Base-by-base conservation (phyloP, 2,113 vertebrate species). In the Synchiropus splendidus region DNA sequence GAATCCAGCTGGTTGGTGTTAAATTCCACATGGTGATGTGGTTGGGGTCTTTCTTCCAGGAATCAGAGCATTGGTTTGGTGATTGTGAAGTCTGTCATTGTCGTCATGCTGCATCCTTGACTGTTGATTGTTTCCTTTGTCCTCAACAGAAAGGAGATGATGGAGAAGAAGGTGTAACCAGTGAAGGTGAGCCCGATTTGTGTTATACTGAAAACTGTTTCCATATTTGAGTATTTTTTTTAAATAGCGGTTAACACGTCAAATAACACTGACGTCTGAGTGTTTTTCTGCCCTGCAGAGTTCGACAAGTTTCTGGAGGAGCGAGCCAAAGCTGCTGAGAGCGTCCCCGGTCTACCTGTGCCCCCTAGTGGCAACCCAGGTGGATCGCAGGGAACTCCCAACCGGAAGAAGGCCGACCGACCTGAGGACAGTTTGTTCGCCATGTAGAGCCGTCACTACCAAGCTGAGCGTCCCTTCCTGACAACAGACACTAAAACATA, bases 261-360 rank as follows among this genome's bases (percentile, higher is more conserved):
- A n/a, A n/a, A n/a, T n/a, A n/a, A n/a, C n/a, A n/a, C 8, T 27
- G 21, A 27, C 4, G 21, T 5, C 4, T 27, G 21, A 27, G 21
- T 8, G 8, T 8, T 27, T 27, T 27, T 27, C 21, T 27, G 21
- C 4, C 30, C 35, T 76, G 33, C 79, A 98, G 95, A 98, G 60
- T 98, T 98, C 9, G 94, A 98, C 77, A 97, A 93, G 66, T 98
- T 98, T 65, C 85, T 98, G 10, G 94, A 98, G 83, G 95, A 98
- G 75, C 70, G 95, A 72, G 95, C 95, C 81, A 98, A 94, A 85
- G 93, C 94, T 1, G 90, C 89, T 2, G 95, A 98, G 72, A 88
- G 84, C 82, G 74, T 86, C 40, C 92, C 92, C 43, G 85, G 73
- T 27, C 81, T 97, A 45, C 91, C 94, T 0, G 84, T 89, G 1